Percentiles rank a stretch among this genome's conserved stretches.
phyloP scores from a whole-genome alignment of 2,113 vertebrate genomes.

The Benitochromis conjunctus region DNA sequence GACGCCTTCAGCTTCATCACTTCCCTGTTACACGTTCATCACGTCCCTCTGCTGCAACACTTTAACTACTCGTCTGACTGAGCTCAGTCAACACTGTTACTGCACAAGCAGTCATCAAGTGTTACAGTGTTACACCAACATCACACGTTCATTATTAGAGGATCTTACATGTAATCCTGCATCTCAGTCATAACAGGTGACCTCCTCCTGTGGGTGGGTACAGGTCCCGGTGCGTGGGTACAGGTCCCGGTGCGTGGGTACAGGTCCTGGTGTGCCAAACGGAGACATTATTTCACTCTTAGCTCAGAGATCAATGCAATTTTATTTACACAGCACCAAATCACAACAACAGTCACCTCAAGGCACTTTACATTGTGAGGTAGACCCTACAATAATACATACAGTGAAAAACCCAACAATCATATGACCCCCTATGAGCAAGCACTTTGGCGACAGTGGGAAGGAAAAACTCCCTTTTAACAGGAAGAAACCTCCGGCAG shows the following conservation, averaged over 20 bases:
- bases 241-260: neutral
- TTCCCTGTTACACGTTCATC: accelerated
- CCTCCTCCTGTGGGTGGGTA: neutral
- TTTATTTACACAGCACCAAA: too few species aligned
- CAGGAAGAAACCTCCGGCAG: too few species aligned
- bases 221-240: too few species aligned
- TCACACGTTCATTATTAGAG: neutral
- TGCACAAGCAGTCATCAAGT: neutral
- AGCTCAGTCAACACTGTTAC: accelerated
- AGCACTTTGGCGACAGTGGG: too few species aligned
- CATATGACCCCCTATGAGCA: too few species aligned
- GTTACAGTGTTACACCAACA: neutral
- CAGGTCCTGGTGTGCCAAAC: neutral
- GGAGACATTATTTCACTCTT: neutral
- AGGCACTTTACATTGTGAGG: too few species aligned
- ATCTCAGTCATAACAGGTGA: neutral
- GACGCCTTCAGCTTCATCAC: accelerated
- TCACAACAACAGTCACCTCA: too few species aligned
- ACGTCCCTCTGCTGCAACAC: neutral
- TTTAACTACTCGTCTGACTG: neutral
- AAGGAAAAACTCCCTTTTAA: too few species aligned
- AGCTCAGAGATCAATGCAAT: too few species aligned
- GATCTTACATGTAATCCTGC: neutral
- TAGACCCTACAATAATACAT: too few species aligned
- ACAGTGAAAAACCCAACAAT: too few species aligned